Base-by-base conservation (phyloP, 1,140 invertebrate species). In the Papilio dardanus region DNA sequence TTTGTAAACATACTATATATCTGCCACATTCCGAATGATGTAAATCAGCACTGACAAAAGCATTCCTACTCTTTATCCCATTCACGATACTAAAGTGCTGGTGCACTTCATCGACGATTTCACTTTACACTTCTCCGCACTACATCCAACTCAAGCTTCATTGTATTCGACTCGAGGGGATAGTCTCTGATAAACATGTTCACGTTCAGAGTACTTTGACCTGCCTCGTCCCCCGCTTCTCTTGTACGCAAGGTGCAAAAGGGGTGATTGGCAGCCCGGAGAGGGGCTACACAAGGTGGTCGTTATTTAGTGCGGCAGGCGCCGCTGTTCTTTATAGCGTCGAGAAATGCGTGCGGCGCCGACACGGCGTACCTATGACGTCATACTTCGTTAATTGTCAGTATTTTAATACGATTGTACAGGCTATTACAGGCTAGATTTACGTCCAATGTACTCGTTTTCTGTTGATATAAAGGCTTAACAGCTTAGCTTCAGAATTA, bases 321-420 rank as follows among this genome's bases (percentile, higher is more conserved):
- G 85, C 85, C 85, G 76, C 21, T 50, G 58, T 79, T 82, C 82
- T 87, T 87, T 87, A 83, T 85, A 69, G 69, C 69, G 76, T 73
- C 74, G 78, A 80, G 80, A 79, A 79, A 80, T 85, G 85, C 85
- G 83, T 86, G 82, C 75, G 82, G 83, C 83, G 85, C 83, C 81
- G 74, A 74, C 66, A 58, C 75, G 85, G 81, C 83, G 83, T 77
- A 46, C 40, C 10, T 71, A 50, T 79, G 77, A 80, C 80, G 83
- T 85, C 83, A 85, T 74, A 66, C 28, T 50, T 74, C 69, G 81
- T 80, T 84, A 83, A 83, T 86, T 84, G 80, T 81, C 80, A 66
- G 74, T 71, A 80, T 81, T 81, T 78, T 75, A 78, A 78, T 75
- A 65, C 65, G 75, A 73, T 75, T 73, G 54, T 66, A 28, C 10